A percentile compares a stretch with the other conserved stretches of the same genome.
Conservation (phyloP, 1,140 invertebrate genomes). For the Ptiloglossa arizonensis region DNA sequence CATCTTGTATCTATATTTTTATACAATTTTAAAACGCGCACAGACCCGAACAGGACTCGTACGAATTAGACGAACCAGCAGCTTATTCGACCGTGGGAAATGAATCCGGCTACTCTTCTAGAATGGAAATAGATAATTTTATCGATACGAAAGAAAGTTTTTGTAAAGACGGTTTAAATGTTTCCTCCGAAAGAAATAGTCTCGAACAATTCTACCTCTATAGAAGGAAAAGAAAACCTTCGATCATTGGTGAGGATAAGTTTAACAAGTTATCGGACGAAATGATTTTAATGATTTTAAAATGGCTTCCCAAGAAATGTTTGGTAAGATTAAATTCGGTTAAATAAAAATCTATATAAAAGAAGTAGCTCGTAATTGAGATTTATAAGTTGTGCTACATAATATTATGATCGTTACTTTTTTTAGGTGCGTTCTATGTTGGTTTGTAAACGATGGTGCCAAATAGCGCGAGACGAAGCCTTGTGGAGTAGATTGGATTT, state of each 20-base stretch:
- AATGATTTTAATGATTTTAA: conserved; percentile 91
- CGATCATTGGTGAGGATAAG: conserved; percentile 80
- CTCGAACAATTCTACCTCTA: conserved; percentile 75
- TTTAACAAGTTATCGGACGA: conserved; percentile 90
- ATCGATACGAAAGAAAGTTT: conserved; percentile 67
- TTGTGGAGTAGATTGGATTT: conserved; percentile 93
- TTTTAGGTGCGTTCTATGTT: conserved; percentile 77
- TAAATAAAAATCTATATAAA: background rate
- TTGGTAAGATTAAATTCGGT: conserved; percentile 80
- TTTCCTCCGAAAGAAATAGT: conserved; percentile 61
- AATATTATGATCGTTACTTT: background rate
- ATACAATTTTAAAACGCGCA: conserved; percentile 7
- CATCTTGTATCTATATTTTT: background rate
- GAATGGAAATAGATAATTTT: conserved; percentile 68
- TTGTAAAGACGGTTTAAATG: conserved; percentile 64
- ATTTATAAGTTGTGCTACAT: no score
- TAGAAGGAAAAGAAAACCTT: conserved; percentile 74
- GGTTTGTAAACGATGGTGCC: conserved; percentile 86
- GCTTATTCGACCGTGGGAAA: conserved; percentile 60
- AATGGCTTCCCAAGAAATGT: conserved; percentile 90
- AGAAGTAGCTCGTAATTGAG: no score
- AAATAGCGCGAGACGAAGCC: conserved; percentile 90
- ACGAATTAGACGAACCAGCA: conserved; percentile 60
- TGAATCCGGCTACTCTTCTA: conserved; percentile 73
- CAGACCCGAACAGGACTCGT: conserved; percentile 67